Conservation (phyloP, 2,888 invertebrate species). For the Pinctada fucata region DNA sequence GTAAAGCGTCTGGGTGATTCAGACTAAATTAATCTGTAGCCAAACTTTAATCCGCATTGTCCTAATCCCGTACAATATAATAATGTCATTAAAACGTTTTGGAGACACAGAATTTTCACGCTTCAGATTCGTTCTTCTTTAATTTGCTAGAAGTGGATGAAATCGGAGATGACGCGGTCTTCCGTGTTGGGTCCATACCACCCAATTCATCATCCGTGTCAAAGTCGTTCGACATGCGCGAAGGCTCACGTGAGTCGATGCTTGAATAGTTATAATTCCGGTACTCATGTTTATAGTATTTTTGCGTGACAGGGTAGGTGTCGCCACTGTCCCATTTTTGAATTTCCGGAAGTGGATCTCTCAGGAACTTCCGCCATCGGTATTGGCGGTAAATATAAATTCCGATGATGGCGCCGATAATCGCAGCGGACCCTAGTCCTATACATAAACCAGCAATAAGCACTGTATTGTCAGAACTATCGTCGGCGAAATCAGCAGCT, state of each 20-base stretch:
- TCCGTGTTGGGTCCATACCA: not conserved
- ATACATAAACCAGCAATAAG: conserved; percentile 51
- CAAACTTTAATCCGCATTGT: too few relatives aligned
- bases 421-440: conserved; percentile 38
- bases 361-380: conserved; percentile 50
- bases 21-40: too few relatives aligned
- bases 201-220: conserved; percentile 17
- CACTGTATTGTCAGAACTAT: conserved; percentile 31
- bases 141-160: not conserved
- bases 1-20: too few relatives aligned
- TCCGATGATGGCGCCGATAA: conserved; percentile 38
- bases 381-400: conserved; percentile 47
- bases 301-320: conserved; percentile 53
- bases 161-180: not conserved
- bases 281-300: conserved; percentile 53
- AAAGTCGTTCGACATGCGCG: conserved; percentile 28
- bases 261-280: conserved; percentile 11
- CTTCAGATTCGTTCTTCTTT: too few relatives aligned
- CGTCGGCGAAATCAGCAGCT: conserved; percentile 3
- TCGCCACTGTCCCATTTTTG: conserved; percentile 40
- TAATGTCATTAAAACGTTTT: too few relatives aligned
- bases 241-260: conserved; percentile 7
- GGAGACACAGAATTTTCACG: too few relatives aligned
- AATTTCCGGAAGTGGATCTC: conserved; percentile 47
- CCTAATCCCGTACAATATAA: too few relatives aligned